Conservation (phyloP, 1,140 invertebrate genomes). For the Coelopa frigida region DNA sequence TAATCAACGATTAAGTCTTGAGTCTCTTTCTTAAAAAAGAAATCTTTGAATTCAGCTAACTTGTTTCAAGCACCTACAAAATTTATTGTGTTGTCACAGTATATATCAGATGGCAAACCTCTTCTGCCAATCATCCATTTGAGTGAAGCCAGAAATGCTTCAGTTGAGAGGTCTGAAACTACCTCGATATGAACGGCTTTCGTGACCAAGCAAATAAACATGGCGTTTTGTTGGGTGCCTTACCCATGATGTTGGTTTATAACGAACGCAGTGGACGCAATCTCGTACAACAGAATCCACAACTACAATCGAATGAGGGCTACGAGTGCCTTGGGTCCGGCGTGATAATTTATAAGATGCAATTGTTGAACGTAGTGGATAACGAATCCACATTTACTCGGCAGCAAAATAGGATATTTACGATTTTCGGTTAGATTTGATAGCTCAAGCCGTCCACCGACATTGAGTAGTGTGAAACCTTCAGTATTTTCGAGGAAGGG, state of each 20-base stretch:
- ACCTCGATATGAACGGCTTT: constrained; percentile 31
- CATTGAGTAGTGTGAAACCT: background rate
- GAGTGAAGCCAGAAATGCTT: constrained; percentile 18
- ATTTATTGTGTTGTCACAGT: constrained; percentile 37
- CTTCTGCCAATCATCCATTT: constrained; percentile 17
- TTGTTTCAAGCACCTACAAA: constrained; percentile 22
- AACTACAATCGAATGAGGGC: constrained; percentile 2
- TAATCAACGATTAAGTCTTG: background rate
- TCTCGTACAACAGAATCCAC: constrained; percentile 9
- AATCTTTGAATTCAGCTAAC: constrained; percentile 10
- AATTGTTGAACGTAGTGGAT: background rate
- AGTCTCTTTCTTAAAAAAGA: constrained; percentile 1
- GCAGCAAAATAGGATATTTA: constrained; percentile 10
- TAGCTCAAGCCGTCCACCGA: constrained; percentile 2
- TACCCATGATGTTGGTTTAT: constrained; percentile 7
- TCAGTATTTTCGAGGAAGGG: constrained; percentile 1
- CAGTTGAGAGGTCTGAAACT: constrained; percentile 18
- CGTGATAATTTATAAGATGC: constrained; percentile 9
- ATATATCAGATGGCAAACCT: constrained; percentile 15
- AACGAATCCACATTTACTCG: constrained; percentile 3
- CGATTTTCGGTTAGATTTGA: background rate
- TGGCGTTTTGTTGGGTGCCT: constrained; percentile 1
- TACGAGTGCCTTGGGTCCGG: constrained; percentile 8
- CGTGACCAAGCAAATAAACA: constrained; percentile 21
- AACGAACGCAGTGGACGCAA: constrained; percentile 6